phyloP scores from a whole-genome alignment of 2,797 vertebrate genomes.

The Cheirogaleus major region DNA sequence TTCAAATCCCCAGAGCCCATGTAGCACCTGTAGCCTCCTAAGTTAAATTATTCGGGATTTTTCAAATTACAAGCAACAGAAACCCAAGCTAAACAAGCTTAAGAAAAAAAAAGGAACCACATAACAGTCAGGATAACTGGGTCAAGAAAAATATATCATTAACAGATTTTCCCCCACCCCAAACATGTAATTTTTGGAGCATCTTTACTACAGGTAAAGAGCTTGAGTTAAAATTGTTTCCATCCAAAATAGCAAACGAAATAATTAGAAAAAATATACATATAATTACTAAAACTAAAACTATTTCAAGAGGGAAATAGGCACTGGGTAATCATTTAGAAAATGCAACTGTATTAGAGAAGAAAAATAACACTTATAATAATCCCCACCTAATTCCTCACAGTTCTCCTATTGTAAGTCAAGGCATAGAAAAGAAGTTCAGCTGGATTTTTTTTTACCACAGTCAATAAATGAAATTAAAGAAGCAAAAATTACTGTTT shows the following conservation, averaged over 20 bases:
- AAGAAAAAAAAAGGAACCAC: background rate
- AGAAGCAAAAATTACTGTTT: constrained; percentile 30
- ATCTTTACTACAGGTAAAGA: background rate
- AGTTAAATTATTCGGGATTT: background rate
- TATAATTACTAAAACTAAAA: constrained; percentile 48
- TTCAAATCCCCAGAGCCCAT: background rate
- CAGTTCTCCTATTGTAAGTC: background rate
- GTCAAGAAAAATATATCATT: background rate
- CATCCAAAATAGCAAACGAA: constrained; percentile 41
- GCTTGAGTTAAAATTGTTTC: background rate
- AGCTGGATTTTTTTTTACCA: background rate
- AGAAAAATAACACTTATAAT: constrained; percentile 10
- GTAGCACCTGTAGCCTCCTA: background rate
- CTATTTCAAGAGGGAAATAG: background rate
- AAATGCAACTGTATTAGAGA: constrained; percentile 12
- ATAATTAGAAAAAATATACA: background rate
- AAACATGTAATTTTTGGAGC: background rate
- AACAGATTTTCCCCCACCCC: background rate
- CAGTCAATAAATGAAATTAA: background rate
- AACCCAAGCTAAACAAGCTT: background rate
- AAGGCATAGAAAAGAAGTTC: background rate
- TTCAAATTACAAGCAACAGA: constrained; percentile 21
- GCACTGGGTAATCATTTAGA: constrained; percentile 1
- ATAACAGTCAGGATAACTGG: background rate
- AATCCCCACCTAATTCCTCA: constrained; percentile 26